Percentiles rank a stretch among this genome's conserved stretches.
These are phyloP conservation scores for Orussus abietinus DNA, from an alignment of 1,140 invertebrate species.

Conservation along the genomic window DNA sequence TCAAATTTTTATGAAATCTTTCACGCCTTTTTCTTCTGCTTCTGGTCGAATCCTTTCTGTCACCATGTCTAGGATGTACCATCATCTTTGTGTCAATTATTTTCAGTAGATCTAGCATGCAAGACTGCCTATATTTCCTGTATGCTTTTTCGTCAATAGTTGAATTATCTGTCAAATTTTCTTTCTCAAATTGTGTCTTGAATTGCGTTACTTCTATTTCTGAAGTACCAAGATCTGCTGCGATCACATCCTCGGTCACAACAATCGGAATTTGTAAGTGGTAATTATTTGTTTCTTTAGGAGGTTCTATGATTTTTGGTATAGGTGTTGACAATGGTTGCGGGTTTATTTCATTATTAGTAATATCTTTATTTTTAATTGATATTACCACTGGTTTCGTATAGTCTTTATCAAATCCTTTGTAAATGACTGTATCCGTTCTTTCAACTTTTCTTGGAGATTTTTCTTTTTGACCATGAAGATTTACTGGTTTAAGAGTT, in stretches of 20 bases:
- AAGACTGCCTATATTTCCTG: conserved; percentile 31
- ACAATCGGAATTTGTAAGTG: conserved; percentile 15
- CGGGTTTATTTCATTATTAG: neutral
- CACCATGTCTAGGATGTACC: conserved; percentile 15
- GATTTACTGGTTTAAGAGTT: too few species aligned
- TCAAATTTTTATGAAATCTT: conserved; percentile 13
- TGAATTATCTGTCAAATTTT: too few species aligned
- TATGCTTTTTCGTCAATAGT: conserved; percentile 13
- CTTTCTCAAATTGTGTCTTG: neutral
- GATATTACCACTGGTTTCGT: too few species aligned
- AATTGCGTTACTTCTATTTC: neutral
- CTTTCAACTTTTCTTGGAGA: conserved; percentile 26
- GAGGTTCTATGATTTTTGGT: conserved; percentile 1
- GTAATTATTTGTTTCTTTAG: neutral
- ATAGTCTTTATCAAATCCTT: too few species aligned
- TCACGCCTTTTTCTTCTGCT: conserved; percentile 18
- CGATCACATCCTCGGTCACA: conserved; percentile 2
- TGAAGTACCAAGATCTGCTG: too few species aligned
- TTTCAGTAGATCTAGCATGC: conserved; percentile 42
- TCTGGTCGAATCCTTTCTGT: conserved; percentile 19
- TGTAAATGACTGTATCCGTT: conserved; percentile 40
- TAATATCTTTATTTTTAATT: conserved; percentile 1
- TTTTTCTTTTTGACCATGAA: conserved; percentile 1
- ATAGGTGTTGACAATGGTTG: neutral
- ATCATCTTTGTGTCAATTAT: conserved; percentile 47